phyloP scores from a whole-genome alignment of 1,140 invertebrate genomes.

The Drosophila obscura region DNA sequence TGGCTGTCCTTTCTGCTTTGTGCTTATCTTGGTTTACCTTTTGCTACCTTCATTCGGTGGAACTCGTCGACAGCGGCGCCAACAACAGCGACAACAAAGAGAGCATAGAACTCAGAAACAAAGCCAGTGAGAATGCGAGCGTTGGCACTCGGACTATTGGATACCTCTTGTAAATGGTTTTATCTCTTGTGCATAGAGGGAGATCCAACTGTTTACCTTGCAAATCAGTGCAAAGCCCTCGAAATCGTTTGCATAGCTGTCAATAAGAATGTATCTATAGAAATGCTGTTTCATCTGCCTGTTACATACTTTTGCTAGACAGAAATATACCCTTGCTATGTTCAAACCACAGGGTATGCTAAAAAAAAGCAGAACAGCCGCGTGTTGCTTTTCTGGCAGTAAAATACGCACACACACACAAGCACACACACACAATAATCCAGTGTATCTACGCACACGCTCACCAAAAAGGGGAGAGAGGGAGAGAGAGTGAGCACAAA shows the following conservation, averaged over 20 bases:
- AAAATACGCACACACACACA: slow-evolving; percentile 56
- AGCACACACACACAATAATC: slow-evolving; percentile 56
- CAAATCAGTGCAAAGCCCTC: too few species aligned
- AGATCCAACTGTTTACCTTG: too few species aligned
- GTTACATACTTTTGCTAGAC: too few species aligned
- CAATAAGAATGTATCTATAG: too few species aligned
- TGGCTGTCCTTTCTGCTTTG: slow-evolving; percentile 47
- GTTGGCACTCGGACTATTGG: too few species aligned
- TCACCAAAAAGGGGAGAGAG: slow-evolving; percentile 4
- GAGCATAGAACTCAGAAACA: background rate
- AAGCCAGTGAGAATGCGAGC: background rate
- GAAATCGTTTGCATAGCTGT: too few species aligned
- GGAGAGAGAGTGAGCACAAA: slow-evolving; percentile 35
- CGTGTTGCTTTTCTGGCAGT: slow-evolving; percentile 73
- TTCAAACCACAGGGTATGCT: too few species aligned
- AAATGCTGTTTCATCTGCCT: too few species aligned
- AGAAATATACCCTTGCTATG: too few species aligned
- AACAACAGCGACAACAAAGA: slow-evolving; percentile 31
- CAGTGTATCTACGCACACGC: slow-evolving; percentile 13
- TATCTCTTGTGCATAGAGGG: too few species aligned
- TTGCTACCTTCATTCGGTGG: slow-evolving; percentile 46
- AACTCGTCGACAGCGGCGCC: slow-evolving; percentile 70
- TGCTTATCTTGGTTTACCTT: slow-evolving; percentile 73
- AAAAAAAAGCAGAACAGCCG: slow-evolving; percentile 33
- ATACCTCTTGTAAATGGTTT: too few species aligned